Conservation (phyloP, 2,113 vertebrate species). For the Mastomys natalensis region DNA sequence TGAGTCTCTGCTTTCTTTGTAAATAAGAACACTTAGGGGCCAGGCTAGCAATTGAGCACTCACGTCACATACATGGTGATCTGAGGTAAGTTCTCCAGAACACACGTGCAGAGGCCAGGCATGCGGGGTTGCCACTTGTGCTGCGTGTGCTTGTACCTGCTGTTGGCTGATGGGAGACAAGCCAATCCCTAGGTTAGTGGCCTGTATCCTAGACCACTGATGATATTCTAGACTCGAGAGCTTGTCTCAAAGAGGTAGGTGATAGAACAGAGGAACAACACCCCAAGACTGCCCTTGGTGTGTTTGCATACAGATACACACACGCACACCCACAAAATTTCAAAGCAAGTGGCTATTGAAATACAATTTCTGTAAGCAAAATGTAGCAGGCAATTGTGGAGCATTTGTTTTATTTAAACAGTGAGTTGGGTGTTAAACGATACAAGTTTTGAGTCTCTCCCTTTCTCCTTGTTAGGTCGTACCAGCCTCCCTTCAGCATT, state of each 20-base stretch:
- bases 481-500: conserved; percentile 87
- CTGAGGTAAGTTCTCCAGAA: neutral
- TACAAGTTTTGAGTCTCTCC: neutral
- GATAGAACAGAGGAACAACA: neutral
- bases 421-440: neutral
- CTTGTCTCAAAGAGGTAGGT: neutral
- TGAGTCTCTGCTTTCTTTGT: neutral
- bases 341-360: neutral
- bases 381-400: rapidly evolving
- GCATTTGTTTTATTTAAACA: neutral
- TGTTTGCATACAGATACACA: no score
- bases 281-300: neutral
- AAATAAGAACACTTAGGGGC: neutral
- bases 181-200: neutral
- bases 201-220: neutral
- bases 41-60: neutral
- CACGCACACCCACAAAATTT: no score
- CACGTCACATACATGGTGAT: rapidly evolving
- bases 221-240: neutral
- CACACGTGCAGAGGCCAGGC: neutral
- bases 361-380: neutral
- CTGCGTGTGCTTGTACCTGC: neutral
- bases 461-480: conserved; percentile 84
- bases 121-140: neutral
- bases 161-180: neutral